These are phyloP conservation scores for Lepas anatifera DNA, from an alignment of 2,888 invertebrate species.

Conservation along the genomic window DNA sequence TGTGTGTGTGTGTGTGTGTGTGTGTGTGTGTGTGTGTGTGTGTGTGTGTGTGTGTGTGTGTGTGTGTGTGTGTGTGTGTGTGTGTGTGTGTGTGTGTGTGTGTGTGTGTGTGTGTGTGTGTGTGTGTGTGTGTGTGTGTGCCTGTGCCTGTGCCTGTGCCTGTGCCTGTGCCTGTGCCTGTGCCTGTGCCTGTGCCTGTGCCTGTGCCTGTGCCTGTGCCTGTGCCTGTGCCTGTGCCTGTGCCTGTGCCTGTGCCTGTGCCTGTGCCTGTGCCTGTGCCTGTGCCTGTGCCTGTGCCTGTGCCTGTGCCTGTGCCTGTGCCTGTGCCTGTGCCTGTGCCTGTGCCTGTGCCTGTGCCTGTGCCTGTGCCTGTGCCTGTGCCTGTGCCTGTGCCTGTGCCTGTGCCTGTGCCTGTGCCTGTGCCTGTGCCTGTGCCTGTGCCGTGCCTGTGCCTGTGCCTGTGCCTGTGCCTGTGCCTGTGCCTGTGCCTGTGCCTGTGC, in stretches of 20 bases:
- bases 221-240: background rate
- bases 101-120: background rate
- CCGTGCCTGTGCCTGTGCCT: no score
- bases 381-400: no score
- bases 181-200: background rate
- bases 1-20: no score
- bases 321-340: background rate
- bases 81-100: no score
- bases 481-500: no score
- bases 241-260: background rate
- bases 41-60: no score
- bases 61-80: no score
- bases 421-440: no score
- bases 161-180: background rate
- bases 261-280: background rate
- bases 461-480: no score
- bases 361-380: background rate
- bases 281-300: background rate
- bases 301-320: background rate
- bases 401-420: no score
- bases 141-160: background rate
- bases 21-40: no score
- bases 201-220: background rate
- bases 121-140: background rate
- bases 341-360: conserved; percentile 4